These are phyloP conservation scores for Galleria mellonella DNA, from an alignment of 1,140 invertebrate species.

Conservation along the genomic window DNA sequence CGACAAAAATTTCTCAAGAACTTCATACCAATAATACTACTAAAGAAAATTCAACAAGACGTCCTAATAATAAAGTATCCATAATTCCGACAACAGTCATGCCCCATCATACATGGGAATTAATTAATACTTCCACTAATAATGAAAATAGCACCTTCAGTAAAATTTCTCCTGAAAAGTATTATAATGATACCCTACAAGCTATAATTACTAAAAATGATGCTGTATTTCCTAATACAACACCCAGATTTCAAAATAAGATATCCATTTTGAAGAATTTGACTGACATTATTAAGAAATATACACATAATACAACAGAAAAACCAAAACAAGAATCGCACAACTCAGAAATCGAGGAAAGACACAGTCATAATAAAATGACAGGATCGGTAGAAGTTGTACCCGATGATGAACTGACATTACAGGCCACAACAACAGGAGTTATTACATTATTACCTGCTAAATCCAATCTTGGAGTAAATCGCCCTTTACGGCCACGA, in stretches of 20 bases:
- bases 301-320: conserved; percentile 37
- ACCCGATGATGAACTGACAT: conserved; percentile 44
- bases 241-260: conserved; percentile 65
- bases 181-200: conserved; percentile 71
- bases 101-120: conserved; percentile 67
- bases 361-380: conserved; percentile 33
- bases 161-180: conserved; percentile 61
- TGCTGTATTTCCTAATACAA: conserved; percentile 57
- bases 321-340: conserved; percentile 14
- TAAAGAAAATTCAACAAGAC: conserved; percentile 49
- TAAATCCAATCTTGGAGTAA: conserved; percentile 77
- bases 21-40: conserved; percentile 25
- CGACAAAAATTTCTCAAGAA: conserved; percentile 9
- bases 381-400: conserved; percentile 57
- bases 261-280: conserved; percentile 57
- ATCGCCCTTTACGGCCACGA: conserved; percentile 72
- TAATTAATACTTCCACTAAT: conserved; percentile 64
- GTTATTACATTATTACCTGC: conserved; percentile 77
- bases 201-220: conserved; percentile 71
- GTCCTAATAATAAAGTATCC: conserved; percentile 67
- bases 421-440: conserved; percentile 47
- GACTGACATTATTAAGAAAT: conserved; percentile 60
- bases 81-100: conserved; percentile 53
- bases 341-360: conserved; percentile 27
- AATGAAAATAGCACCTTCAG: conserved; percentile 41